phyloP scores from a whole-genome alignment of 1,140 invertebrate genomes.

The Cherax quadricarinatus region DNA sequence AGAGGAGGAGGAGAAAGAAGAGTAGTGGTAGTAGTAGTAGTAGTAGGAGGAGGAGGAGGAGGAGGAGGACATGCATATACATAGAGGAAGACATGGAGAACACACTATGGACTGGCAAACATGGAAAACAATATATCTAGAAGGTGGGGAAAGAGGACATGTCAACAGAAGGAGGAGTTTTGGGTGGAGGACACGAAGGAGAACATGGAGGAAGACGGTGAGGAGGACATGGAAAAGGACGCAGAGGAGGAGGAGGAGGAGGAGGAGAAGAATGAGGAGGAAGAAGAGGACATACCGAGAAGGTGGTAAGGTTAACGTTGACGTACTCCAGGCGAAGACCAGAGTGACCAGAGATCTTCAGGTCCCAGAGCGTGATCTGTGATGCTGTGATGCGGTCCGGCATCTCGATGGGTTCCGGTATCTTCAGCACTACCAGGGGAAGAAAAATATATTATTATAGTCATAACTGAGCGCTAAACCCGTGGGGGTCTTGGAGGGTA shows the following conservation, averaged over 20 bases:
- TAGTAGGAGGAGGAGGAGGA: too few relatives aligned
- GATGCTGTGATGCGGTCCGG: not conserved
- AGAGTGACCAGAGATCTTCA: constrained; percentile 43
- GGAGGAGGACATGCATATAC: too few relatives aligned
- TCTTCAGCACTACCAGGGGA: constrained; percentile 9
- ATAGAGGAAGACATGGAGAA: too few relatives aligned
- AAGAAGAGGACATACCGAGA: constrained; percentile 18
- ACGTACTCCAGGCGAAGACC: constrained; percentile 34
- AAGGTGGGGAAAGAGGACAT: too few relatives aligned
- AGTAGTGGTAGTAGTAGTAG: too few relatives aligned
- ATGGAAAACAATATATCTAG: too few relatives aligned
- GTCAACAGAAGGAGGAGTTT: not conserved
- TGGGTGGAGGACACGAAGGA: not conserved
- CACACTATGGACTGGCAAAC: too few relatives aligned
- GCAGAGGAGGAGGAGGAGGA: too few relatives aligned
- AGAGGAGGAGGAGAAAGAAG: not conserved
- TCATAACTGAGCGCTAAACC: too few relatives aligned
- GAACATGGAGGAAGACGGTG: not conserved
- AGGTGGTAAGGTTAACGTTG: constrained; percentile 48
- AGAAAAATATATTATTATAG: too few relatives aligned
- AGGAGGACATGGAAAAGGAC: not conserved
- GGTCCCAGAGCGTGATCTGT: constrained; percentile 35
- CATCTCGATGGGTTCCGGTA: constrained; percentile 31
- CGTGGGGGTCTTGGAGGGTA: not conserved
- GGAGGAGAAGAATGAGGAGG: too few relatives aligned